Conservation (phyloP, 2,888 invertebrate genomes). For the Venusia cambrica region DNA sequence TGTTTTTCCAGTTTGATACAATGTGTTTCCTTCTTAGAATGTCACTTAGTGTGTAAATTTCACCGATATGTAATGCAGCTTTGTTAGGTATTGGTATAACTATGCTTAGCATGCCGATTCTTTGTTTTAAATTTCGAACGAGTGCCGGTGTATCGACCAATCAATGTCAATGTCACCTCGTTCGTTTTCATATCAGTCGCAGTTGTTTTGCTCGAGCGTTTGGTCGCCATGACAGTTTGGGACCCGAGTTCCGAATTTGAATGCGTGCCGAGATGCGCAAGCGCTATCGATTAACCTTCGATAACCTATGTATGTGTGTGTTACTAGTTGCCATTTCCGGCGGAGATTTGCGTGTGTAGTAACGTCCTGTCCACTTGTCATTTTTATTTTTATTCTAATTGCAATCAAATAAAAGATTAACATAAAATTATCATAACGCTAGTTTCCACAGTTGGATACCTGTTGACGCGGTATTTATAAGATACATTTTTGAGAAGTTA, state of each 20-base stretch:
- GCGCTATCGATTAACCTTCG: slow-evolving; percentile 68
- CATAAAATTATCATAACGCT: slow-evolving; percentile 26
- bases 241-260: slow-evolving; percentile 66
- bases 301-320: slow-evolving; percentile 53
- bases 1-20: too few relatives aligned
- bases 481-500: slow-evolving; percentile 19
- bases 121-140: slow-evolving; percentile 41
- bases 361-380: slow-evolving; percentile 46
- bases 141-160: slow-evolving; percentile 49
- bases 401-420: slow-evolving; percentile 30
- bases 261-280: slow-evolving; percentile 73
- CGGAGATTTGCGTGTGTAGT: slow-evolving; percentile 46
- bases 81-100: slow-evolving; percentile 19
- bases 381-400: slow-evolving; percentile 33
- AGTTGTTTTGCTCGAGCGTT: slow-evolving; percentile 51
- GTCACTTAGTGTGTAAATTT: slow-evolving; percentile 21
- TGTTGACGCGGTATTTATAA: slow-evolving; percentile 17
- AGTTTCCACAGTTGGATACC: slow-evolving; percentile 24
- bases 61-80: slow-evolving; percentile 18
- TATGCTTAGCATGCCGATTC: slow-evolving; percentile 30
- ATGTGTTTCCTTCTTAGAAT: slow-evolving; percentile 1
- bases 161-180: slow-evolving; percentile 67
- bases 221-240: slow-evolving; percentile 66
- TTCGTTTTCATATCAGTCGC: slow-evolving; percentile 47
- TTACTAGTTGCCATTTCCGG: slow-evolving; percentile 57